phyloP scores from a whole-genome alignment of 2,113 vertebrate species.

The Amblyopsis rosae region DNA sequence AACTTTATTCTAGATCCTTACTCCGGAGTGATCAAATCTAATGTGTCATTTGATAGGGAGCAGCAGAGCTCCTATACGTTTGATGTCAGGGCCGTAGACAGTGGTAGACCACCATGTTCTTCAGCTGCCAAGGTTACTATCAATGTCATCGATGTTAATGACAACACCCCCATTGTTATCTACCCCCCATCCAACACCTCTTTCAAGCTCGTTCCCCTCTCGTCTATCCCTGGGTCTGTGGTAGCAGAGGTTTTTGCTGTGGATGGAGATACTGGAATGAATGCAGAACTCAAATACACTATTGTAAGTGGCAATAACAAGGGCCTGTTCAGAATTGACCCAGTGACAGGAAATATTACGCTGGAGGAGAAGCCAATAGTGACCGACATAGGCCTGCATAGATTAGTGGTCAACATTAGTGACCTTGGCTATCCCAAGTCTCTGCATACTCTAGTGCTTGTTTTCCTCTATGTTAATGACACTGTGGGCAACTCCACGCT shows the following conservation, averaged over 20 bases:
- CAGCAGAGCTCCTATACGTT: slow-evolving; percentile 98
- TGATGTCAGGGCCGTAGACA: slow-evolving; percentile 93
- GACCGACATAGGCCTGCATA: slow-evolving; percentile 90
- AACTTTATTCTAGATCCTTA: slow-evolving; percentile 96
- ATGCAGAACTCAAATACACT: slow-evolving; percentile 94
- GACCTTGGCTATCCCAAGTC: slow-evolving; percentile 97
- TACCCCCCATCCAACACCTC: slow-evolving; percentile 96
- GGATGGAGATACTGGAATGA: slow-evolving; percentile 97
- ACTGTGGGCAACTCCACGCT: slow-evolving; percentile 93
- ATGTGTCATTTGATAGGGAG: slow-evolving; percentile 96
- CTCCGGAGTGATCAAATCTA: slow-evolving; percentile 97
- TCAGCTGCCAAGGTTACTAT: slow-evolving; percentile 98
- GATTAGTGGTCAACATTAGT: slow-evolving; percentile 97
- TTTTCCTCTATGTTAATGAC: slow-evolving; percentile 96
- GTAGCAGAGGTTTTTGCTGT: slow-evolving; percentile 97
- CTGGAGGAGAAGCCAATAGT: slow-evolving; percentile 91
- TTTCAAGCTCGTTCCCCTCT: slow-evolving; percentile 95
- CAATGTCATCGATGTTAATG: slow-evolving; percentile 98
- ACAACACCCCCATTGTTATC: slow-evolving; percentile 95
- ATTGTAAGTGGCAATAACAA: slow-evolving; percentile 96
- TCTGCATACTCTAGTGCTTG: slow-evolving; percentile 93
- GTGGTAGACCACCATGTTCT: slow-evolving; percentile 90
- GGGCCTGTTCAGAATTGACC: slow-evolving; percentile 95
- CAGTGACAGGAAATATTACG: slow-evolving; percentile 97
- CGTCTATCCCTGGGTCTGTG: slow-evolving; percentile 94